Conservation (phyloP, 2,888 invertebrate species). For the Melinopterus prodromus region DNA sequence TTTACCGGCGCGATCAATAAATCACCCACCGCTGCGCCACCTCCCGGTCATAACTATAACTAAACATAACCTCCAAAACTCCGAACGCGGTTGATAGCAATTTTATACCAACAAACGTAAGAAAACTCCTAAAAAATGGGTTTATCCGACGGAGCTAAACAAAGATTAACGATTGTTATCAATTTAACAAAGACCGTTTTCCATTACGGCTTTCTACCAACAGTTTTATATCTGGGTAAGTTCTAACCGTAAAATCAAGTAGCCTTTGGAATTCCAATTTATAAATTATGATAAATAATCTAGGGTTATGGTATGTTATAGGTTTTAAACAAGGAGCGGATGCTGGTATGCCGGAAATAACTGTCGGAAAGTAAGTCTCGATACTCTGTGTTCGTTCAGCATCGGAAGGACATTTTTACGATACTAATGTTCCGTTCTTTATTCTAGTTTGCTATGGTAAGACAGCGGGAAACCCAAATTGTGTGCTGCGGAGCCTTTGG, state of each 20-base stretch:
- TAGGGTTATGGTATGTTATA: conserved; percentile 51
- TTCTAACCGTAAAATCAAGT: conserved; percentile 6
- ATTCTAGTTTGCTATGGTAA: conserved; percentile 61
- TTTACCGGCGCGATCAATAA: too few species aligned
- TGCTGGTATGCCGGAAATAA: conserved; percentile 72
- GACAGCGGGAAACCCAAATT: neutral
- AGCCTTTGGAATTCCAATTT: neutral
- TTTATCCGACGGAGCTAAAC: conserved; percentile 66
- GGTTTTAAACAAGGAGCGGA: conserved; percentile 75
- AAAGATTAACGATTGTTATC: conserved; percentile 68
- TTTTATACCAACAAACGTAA: neutral
- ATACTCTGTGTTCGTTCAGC: neutral
- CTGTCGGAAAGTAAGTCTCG: conserved; percentile 62
- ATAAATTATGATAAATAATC: neutral
- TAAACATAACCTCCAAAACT: neutral
- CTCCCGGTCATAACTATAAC: neutral
- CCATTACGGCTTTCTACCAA: conserved; percentile 76
- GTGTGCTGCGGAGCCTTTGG: neutral
- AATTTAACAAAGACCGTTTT: conserved; percentile 68
- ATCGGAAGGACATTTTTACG: neutral
- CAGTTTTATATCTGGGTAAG: conserved; percentile 72
- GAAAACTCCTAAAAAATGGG: conserved; percentile 47
- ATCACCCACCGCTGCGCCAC: too few species aligned
- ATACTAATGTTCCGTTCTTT: conserved; percentile 37
- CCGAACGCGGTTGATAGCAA: neutral